Percentiles rank a stretch among this genome's conserved stretches.
phyloP scores from a whole-genome alignment of 1,140 invertebrate species.

The Leptonema lineaticorne region DNA sequence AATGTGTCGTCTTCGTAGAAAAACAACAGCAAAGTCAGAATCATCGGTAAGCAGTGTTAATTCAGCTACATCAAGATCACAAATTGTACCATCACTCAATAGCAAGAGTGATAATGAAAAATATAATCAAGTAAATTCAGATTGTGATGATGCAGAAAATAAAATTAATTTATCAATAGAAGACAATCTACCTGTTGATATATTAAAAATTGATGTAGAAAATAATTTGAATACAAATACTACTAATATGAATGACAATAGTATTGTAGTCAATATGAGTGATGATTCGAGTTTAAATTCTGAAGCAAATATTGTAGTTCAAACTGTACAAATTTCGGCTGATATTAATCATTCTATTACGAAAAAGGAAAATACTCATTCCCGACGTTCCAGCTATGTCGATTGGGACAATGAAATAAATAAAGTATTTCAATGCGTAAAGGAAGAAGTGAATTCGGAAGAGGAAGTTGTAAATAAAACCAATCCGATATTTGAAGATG shows the following conservation, averaged over 20 bases:
- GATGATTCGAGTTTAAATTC: not conserved
- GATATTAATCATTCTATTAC: conserved; percentile 27
- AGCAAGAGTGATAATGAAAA: conserved; percentile 9
- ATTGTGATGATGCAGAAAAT: conserved; percentile 1
- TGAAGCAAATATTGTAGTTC: conserved; percentile 21
- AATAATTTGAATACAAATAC: too few species aligned
- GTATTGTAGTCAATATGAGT: not conserved
- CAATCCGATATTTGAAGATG: conserved; percentile 1
- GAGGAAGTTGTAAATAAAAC: conserved; percentile 19
- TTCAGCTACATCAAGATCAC: conserved; percentile 4
- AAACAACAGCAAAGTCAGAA: conserved; percentile 20
- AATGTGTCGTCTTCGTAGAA: conserved; percentile 51
- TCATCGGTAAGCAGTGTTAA: conserved; percentile 6
- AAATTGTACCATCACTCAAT: conserved; percentile 32
- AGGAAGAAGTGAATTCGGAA: conserved; percentile 28
- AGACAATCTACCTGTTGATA: too few species aligned
- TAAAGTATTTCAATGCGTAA: conserved; percentile 46
- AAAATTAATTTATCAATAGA: not conserved
- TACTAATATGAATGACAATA: not conserved
- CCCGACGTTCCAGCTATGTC: conserved; percentile 48
- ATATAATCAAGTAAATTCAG: conserved; percentile 23
- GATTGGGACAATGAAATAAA: conserved; percentile 51
- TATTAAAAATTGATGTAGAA: conserved; percentile 10
- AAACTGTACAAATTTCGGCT: conserved; percentile 30
- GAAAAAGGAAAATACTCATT: conserved; percentile 35